Base-by-base conservation (phyloP, 1,140 invertebrate genomes). In the Neotoxoptera formosana region DNA sequence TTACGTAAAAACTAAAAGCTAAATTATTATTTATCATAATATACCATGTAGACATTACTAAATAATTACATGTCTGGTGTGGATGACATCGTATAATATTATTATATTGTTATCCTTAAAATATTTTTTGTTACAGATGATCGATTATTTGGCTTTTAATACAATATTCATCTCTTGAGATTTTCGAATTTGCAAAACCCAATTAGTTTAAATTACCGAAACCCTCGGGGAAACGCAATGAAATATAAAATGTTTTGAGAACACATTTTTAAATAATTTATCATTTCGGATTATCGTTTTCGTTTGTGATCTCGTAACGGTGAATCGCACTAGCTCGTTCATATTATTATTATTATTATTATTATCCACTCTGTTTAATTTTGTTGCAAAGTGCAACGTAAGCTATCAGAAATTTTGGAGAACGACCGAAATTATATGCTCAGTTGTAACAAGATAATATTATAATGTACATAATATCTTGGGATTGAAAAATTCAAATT, bases 241-340 rank as follows among this genome's bases (percentile, higher is more conserved):
- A 36, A 34, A 51, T 51, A 51, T 76, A 88, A 88, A 88, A 88
- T 88, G 48, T 88, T 88, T 21, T 4, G 20, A 45, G 83, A 41
- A 88, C n/a, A 48, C 20, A 51, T 88, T 51, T 88, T 53, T 88
- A 88, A 88, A 88, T 48, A 53, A 88, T 88, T 88, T 25, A 84
- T 84, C 21, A 41, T 76, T 11, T 1, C n/a, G 6, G 14, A 21
- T n/a, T 87, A 87, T n/a, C 45, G 30, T 47, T 48, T 87, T 34
- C 17, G 30, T 87, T 87, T 34, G 17, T 47, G 30, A 87, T 48
- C 6, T 48, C 45, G 30, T 87, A 87, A 87, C 34, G 86, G 47
- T 87, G 7, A 87, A 53, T 34, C 7, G 20, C 14, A 51, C 34
- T 30, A 30, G 45, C 23, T 47, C 60, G 30, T n/a, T n/a, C 30